These are phyloP conservation scores for Orthosia incerta DNA, from an alignment of 2,888 invertebrate genomes.

Conservation along the genomic window DNA sequence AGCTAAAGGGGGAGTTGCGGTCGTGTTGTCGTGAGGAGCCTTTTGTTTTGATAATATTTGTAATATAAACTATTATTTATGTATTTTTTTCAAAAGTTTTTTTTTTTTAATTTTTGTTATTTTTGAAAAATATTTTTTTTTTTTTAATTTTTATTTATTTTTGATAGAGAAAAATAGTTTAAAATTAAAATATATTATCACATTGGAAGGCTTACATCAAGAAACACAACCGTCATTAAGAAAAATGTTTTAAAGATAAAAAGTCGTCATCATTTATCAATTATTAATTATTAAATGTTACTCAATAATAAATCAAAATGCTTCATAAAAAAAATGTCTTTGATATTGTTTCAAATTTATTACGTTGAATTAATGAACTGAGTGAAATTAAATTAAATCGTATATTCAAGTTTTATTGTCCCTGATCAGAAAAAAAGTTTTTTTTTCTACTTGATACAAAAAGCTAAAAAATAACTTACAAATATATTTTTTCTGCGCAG, in stretches of 20 bases:
- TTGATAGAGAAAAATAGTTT: conserved; percentile 31
- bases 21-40: conserved; percentile 57
- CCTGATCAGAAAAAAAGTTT: conserved; percentile 6
- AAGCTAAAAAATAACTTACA: too few species aligned
- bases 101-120: neutral
- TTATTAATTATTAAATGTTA: conserved; percentile 7
- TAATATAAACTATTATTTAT: conserved; percentile 51
- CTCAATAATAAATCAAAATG: conserved; percentile 16
- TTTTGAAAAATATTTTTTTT: neutral
- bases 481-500: conserved; percentile 4
- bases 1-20: conserved; percentile 49
- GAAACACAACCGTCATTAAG: conserved; percentile 62
- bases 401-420: neutral
- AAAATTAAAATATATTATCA: conserved; percentile 57
- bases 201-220: conserved; percentile 50
- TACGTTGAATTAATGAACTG: neutral
- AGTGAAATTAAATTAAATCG: neutral
- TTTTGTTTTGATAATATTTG: conserved; percentile 49
- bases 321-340: conserved; percentile 41
- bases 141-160: neutral
- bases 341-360: conserved; percentile 35
- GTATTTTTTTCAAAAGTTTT: neutral
- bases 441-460: neutral
- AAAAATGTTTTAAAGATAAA: conserved; percentile 43
- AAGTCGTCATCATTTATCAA: conserved; percentile 21